phyloP scores from a whole-genome alignment of 2,113 vertebrate genomes.

The Tragelaphus buxtoni region DNA sequence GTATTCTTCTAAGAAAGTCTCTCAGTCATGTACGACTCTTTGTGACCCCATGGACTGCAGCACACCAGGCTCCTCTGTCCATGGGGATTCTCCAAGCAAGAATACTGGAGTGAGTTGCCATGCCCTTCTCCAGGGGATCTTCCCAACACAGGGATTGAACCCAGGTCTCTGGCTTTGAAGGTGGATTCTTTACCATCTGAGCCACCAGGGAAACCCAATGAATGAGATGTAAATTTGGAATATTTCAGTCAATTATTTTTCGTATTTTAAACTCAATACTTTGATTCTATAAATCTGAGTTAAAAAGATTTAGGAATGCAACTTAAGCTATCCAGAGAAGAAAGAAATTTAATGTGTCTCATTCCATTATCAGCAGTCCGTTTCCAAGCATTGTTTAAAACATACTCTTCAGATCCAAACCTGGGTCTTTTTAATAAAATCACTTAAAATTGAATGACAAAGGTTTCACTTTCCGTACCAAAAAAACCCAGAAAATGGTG shows the following conservation, averaged over 20 bases:
- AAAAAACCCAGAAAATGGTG: background rate
- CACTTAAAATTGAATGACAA: background rate
- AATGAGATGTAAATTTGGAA: background rate
- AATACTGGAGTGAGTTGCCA: background rate
- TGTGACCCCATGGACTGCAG: background rate
- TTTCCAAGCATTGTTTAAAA: background rate
- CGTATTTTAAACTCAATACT: background rate
- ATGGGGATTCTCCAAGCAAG: background rate
- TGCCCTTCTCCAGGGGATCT: background rate
- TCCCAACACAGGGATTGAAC: background rate
- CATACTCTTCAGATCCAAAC: background rate
- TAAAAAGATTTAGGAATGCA: background rate
- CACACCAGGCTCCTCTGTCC: background rate
- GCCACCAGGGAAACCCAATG: background rate
- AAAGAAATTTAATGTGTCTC: background rate
- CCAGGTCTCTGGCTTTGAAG: background rate
- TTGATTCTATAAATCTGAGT: constrained; percentile 2
- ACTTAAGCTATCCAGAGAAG: background rate
- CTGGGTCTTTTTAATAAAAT: background rate
- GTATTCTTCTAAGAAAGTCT: background rate
- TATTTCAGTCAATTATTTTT: background rate
- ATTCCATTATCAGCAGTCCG: background rate
- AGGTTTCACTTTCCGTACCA: background rate
- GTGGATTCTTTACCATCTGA: background rate
- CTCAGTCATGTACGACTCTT: background rate